Evolutionary conservation across 2,797 vertebrate species (phyloP), one percentile per base, ranked within the genome.

Genomic region (Erpetoichthys calabaricus): DNA sequence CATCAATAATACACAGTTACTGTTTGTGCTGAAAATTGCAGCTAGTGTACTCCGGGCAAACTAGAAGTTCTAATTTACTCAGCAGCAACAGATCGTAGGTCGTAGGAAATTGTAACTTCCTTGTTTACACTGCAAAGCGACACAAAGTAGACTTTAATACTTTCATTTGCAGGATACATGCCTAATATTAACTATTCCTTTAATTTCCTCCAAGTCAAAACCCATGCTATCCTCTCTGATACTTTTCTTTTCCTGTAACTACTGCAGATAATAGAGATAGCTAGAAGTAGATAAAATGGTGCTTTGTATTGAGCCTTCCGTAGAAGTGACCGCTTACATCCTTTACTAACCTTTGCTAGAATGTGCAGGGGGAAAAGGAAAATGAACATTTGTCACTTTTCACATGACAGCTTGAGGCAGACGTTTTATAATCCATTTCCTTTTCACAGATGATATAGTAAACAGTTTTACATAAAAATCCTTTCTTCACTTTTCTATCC

Each of bases 231-330:
- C 25, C 41, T 41, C 53, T 42, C 5, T 6, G 41, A 5, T 54
- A 54, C 44, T 43, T 54, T 42, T 54, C 53, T 8, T 54, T 42
- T 54, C 10, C 41, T 41, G 9, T 42, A 53, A 54, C 25, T 54
- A 54, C 44, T 41, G 44, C 41, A 41, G 53, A 54, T 54, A 54
- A 42, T 6, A 3, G 66, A 67, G 64, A 56, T 71, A 25, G 25
- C 81, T 76, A 77, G 82, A 83, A 81, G 78, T 72, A 75, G 78
- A 84, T 76, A 78, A 45, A 68, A 71, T 70, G 80, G 78, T 79
- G 78, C 77, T 78, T 78, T 75, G 79, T 78, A 70, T 73, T 64
- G 69, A 60, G 64, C 69, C 74, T 74, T 78, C 73, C 75, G 80
- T 80, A 81, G 73, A 77, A 74, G 71, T 54, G 9, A 44, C 41